A percentile compares a stretch with the other conserved stretches of the same genome.
These are phyloP conservation scores for Hylaeus anthracinus DNA, from an alignment of 1,140 invertebrate species.

Conservation along the genomic window DNA sequence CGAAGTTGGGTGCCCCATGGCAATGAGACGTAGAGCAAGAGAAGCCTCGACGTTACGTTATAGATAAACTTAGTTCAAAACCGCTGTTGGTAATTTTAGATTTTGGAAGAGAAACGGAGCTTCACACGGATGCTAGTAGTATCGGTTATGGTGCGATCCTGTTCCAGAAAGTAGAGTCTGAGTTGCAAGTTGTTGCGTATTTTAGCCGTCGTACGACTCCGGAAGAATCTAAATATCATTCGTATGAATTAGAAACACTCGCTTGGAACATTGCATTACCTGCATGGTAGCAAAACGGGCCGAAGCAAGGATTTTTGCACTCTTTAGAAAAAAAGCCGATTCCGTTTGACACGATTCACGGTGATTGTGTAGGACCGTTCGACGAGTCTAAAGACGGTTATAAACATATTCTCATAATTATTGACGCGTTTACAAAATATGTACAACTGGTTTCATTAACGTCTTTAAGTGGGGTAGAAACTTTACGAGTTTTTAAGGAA, in stretches of 20 bases:
- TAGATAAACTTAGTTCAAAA: not conserved
- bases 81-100: not conserved
- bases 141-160: not conserved
- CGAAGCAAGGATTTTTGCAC: no score
- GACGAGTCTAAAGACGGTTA: no score
- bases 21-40: conserved; percentile 2
- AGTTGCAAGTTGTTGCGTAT: not conserved
- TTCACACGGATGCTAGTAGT: not conserved
- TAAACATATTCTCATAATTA: no score
- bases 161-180: not conserved
- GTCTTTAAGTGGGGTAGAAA: not conserved
- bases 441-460: not conserved
- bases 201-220: not conserved
- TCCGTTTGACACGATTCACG: no score
- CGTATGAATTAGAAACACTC: not conserved
- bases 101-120: not conserved
- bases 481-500: not conserved
- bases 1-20: not conserved
- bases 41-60: not conserved
- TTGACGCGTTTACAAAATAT: no score
- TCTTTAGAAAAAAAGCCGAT: no score
- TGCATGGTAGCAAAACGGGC: no score
- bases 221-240: not conserved
- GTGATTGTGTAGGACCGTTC: no score
- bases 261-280: not conserved